These are phyloP conservation scores for Hypotaenidia okinawae DNA, from an alignment of 2,797 vertebrate species.

Conservation along the genomic window DNA sequence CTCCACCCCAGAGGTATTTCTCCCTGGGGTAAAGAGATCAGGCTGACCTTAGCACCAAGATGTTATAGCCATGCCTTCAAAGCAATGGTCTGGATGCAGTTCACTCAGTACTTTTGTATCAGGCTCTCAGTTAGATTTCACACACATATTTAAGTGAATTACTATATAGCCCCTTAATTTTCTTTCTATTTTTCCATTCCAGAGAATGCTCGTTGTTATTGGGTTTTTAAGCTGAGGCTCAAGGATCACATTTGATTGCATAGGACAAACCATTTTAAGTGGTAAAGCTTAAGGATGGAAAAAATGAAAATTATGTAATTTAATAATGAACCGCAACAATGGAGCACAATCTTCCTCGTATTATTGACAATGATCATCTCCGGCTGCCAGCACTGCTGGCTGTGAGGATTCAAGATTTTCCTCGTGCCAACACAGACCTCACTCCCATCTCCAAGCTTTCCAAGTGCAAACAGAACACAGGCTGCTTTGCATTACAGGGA, in stretches of 20 bases:
- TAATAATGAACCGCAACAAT: constrained; percentile 73
- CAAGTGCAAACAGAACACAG: constrained; percentile 53
- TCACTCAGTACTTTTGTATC: constrained; percentile 12
- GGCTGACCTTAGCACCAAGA: not conserved
- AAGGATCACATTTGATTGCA: constrained; percentile 75
- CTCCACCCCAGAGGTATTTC: not conserved
- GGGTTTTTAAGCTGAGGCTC: constrained; percentile 65
- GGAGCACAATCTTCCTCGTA: constrained; percentile 57
- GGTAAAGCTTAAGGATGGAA: constrained; percentile 72
- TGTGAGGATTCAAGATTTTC: constrained; percentile 62
- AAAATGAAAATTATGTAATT: constrained; percentile 79
- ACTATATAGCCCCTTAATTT: constrained; percentile 53
- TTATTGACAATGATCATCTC: constrained; percentile 67
- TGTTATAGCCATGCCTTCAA: not conserved
- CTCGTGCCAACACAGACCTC: constrained; percentile 41
- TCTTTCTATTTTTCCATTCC: constrained; percentile 68
- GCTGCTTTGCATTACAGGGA: constrained; percentile 59
- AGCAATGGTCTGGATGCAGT: not conserved
- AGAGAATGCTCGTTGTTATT: constrained; percentile 68
- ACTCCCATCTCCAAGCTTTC: constrained; percentile 53
- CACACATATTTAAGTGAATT: constrained; percentile 69
- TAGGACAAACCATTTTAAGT: constrained; percentile 74
- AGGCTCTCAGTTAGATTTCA: constrained; percentile 52
- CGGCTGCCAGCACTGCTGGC: constrained; percentile 55
- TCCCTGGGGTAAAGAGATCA: not conserved